Evolutionary conservation across 2,797 vertebrate species (phyloP), one percentile per base, ranked within the genome.

Genomic region (Poeciliopsis gracilis): DNA sequence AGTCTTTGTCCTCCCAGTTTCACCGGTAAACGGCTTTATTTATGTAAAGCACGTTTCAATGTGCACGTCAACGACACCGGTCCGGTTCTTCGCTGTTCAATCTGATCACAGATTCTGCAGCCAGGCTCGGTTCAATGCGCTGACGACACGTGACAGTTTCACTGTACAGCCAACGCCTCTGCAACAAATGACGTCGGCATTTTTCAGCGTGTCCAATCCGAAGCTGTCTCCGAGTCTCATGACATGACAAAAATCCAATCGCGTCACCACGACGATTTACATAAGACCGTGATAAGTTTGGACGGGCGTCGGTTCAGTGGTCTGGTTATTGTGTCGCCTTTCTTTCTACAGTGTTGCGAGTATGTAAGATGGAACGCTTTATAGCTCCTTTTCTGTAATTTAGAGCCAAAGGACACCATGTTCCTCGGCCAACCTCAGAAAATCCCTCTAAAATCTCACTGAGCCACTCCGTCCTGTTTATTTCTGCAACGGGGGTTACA

Each of bases 121-220:
- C 2, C 28, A 16, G 25, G 53, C 25, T n/a, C 4, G 4, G 25
- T 59, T 59, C 55, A 28, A 28, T 28, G 11, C n/a, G 33, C 33
- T 33, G 18, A 20, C 49, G 4, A 30, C 38, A 38, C n/a, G 55
- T 59, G n/a, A 28, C 55, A 28, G 43, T 45, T 46, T 45, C 13
- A 83, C 83, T 72, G 46, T 63, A 72, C 73, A 63, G 77, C 84
- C 79, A 78, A 72, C 80, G 80, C 90, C 91, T 83, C 75, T 86
- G 91, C 94, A 95, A 94, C 93, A 93, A 92, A 91, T 94, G 94
- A 95, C 94, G 94, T 94, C 80, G 77, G 74, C 87, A 38, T 90
- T 84, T 88, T 75, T 77, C 73, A 46, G 20, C 77, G 33, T 72
- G 86, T 77, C 94, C 92, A 94, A 94, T 94, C 85, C 66, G 7